Evolutionary conservation across 2,797 vertebrate species (phyloP).

Genomic region (Chiloscyllium punctatum): DNA sequence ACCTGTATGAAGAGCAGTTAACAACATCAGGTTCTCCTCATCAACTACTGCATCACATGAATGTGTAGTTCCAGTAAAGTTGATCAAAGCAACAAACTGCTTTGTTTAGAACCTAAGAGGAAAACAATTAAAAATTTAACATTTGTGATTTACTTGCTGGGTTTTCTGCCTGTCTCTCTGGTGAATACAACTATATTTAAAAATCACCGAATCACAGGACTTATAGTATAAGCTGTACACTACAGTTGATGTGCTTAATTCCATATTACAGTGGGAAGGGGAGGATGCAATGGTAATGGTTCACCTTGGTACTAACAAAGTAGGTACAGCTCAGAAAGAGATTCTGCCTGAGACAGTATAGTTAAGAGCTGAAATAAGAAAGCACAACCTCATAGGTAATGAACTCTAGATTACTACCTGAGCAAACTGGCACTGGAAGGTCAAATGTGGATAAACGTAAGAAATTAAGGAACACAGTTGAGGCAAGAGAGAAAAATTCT

Average conservation of each 20-base stretch:
- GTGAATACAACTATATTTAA: background rate
- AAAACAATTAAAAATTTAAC: background rate
- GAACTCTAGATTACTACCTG: too few relatives aligned
- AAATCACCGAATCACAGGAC: background rate
- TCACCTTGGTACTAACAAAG: too few relatives aligned
- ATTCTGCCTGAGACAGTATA: too few relatives aligned
- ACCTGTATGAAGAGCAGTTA: conserved; percentile 53
- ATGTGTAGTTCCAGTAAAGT: conserved; percentile 34
- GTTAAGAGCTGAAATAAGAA: too few relatives aligned
- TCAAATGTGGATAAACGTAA: too few relatives aligned
- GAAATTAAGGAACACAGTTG: too few relatives aligned
- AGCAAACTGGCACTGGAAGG: too few relatives aligned
- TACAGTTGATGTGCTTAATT: background rate
- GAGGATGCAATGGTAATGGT: too few relatives aligned
- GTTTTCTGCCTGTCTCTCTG: background rate
- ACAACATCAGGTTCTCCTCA: conserved; percentile 17
- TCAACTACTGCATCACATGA: background rate
- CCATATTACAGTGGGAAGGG: background rate
- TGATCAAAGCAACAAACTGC: background rate
- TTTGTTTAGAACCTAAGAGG: background rate
- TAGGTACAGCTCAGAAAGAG: too few relatives aligned
- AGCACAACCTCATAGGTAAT: too few relatives aligned
- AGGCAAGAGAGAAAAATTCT: too few relatives aligned
- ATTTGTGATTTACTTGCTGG: background rate
- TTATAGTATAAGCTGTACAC: background rate